Evolutionary conservation across 2,113 vertebrate genomes (phyloP), one percentile per base, ranked within the genome.

Genomic region (Sinosuthora webbiana): DNA sequence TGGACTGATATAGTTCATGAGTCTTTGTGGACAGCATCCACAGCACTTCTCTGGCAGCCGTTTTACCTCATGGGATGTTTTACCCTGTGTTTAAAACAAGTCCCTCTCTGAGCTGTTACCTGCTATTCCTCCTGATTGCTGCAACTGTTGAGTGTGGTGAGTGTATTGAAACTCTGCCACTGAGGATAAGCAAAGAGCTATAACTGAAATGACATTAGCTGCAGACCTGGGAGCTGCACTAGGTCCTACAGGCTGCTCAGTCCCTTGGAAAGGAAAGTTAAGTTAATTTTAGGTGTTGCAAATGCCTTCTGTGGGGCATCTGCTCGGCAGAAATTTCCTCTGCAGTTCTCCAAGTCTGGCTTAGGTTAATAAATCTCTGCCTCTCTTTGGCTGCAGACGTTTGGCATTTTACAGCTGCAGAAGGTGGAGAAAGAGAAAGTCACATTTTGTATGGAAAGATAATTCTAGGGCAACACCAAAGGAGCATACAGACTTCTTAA

Each of bases 281-380:
- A 85, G 60, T 44, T 91, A 93, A 89, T 92, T 92, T 90, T 87
- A 81, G 79, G 76, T 87, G 56, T 84, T 92, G 63, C 82, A 86
- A 80, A 87, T 74, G 55, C 71, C 45, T 95, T 96, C 87, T 81
- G 44, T 0, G 0, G 76, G 88, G 83, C 92, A 89, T 92, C 93
- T 94, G 94, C 90, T 92, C 18, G 0, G 69, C 86, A 96, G 94
- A 94, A 95, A 92, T 95, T 92, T 95, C 68, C 57, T 92, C 83
- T 84, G 62, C 21, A 7, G 41, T 57, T 92, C 83, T 92, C 56
- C 23, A 90, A 90, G 53, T 57, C 94, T 92, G 93, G 60, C 73
- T 93, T 62, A 69, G 83, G 62, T 74, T 90, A 90, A 94, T 95
- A 96, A 96, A 96, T 93, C 93, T 92, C 37, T 90, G 77, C 60